Evolutionary conservation across 2,113 vertebrate genomes (phyloP).

Genomic region (Tenrec ecaudatus): DNA sequence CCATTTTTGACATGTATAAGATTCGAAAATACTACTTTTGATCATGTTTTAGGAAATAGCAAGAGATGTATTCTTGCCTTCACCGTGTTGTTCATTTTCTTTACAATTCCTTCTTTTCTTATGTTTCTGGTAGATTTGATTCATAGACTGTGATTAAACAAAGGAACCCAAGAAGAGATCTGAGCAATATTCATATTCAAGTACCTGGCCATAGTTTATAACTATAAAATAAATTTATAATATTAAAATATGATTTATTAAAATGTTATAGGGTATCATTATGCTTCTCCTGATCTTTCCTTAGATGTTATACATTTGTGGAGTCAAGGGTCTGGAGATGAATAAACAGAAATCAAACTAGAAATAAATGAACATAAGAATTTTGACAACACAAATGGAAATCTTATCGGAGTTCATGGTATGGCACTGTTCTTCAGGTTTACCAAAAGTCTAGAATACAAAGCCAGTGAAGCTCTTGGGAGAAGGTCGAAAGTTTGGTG

Average conservation of each 20-base stretch:
- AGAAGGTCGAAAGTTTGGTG: slow-evolving; percentile 32
- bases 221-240: neutral
- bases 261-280: neutral
- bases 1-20: neutral
- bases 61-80: neutral
- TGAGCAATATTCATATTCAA: neutral
- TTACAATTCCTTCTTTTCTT: neutral
- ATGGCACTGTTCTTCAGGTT: slow-evolving; percentile 7
- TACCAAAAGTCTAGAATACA: neutral
- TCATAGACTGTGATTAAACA: neutral
- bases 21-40: slow-evolving; percentile 44
- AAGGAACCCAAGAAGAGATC: neutral
- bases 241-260: slow-evolving; percentile 16
- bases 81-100: neutral
- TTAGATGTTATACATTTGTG: neutral
- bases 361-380: slow-evolving; percentile 30
- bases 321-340: neutral
- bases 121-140: slow-evolving; percentile 25
- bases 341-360: neutral
- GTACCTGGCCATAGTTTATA: neutral
- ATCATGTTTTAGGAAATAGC: slow-evolving; percentile 29
- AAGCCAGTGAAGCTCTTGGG: slow-evolving; percentile 28
- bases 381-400: neutral
- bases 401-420: neutral
- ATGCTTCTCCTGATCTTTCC: neutral